phyloP scores from a whole-genome alignment of 2,888 invertebrate species.

The Argynnis bischoffii region DNA sequence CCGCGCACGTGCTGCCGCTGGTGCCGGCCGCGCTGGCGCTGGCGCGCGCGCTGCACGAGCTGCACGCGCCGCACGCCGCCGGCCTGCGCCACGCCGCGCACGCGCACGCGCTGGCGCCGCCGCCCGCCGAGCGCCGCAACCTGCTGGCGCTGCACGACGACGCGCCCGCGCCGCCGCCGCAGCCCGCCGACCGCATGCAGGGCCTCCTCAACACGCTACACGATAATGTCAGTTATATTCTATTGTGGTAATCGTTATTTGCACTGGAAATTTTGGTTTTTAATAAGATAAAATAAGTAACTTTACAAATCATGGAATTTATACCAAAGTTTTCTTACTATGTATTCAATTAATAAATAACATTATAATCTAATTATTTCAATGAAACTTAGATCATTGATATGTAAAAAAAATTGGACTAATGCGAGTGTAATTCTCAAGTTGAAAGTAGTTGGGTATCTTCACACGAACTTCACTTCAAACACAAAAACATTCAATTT shows the following conservation, averaged over 20 bases:
- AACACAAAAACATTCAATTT: too few relatives aligned
- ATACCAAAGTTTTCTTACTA: too few relatives aligned
- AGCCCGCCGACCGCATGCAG: slow-evolving; percentile 92
- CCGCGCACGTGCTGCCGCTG: slow-evolving; percentile 90
- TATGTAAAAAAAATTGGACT: too few relatives aligned
- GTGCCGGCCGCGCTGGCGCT: slow-evolving; percentile 90
- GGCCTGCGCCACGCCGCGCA: slow-evolving; percentile 85
- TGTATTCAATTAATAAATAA: too few relatives aligned
- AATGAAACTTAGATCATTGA: too few relatives aligned
- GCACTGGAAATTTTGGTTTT: too few relatives aligned
- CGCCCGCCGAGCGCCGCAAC: slow-evolving; percentile 89
- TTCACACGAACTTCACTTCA: too few relatives aligned
- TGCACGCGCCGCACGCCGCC: slow-evolving; percentile 88
- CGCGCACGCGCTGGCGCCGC: slow-evolving; percentile 86
- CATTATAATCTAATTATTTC: too few relatives aligned
- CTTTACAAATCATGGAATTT: too few relatives aligned
- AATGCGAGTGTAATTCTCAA: too few relatives aligned
- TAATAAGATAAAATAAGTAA: too few relatives aligned
- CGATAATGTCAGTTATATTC: slow-evolving; percentile 77
- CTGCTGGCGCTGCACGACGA: slow-evolving; percentile 85
- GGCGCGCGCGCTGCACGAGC: slow-evolving; percentile 89
- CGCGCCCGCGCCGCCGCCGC: slow-evolving; percentile 68
- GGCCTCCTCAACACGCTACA: slow-evolving; percentile 89
- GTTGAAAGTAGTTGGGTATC: too few relatives aligned
- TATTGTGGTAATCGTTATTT: not conserved